Conservation (phyloP, 30 jellyfish, hydroid and myxozoan species). For the Sanderia malayensis region DNA sequence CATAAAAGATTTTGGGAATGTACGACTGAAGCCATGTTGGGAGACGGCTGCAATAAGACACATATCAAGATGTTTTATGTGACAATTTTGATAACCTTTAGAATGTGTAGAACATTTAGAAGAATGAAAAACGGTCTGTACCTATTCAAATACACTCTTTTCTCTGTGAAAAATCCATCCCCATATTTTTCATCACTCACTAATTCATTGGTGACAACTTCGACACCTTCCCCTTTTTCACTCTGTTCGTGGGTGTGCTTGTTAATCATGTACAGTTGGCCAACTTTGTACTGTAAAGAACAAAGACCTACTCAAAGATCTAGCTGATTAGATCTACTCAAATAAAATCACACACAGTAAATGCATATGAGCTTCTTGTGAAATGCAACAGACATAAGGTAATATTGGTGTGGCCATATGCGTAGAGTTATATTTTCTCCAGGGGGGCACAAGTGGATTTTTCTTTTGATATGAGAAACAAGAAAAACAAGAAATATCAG, state of each 20-base stretch:
- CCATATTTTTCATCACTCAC: slow-evolving; percentile 78
- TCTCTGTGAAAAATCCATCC: slow-evolving; percentile 90
- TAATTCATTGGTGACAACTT: slow-evolving; percentile 80
- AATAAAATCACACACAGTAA: too few relatives aligned
- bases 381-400: too few relatives aligned
- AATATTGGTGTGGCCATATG: too few relatives aligned
- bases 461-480: too few relatives aligned
- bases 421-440: too few relatives aligned
- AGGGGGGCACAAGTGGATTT: too few relatives aligned
- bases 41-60: slow-evolving; percentile 70
- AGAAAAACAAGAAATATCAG: too few relatives aligned
- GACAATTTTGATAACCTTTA: too few relatives aligned
- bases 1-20: slow-evolving; percentile 86
- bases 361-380: too few relatives aligned
- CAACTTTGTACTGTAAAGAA: slow-evolving; percentile 83
- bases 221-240: slow-evolving; percentile 99
- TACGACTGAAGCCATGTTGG: slow-evolving; percentile 95
- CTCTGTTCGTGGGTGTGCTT: slow-evolving; percentile 99
- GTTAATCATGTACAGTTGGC: slow-evolving; percentile 95
- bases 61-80: too few relatives aligned
- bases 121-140: slow-evolving; percentile 22
- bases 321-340: too few relatives aligned
- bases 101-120: too few relatives aligned
- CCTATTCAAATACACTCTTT: slow-evolving; percentile 93
- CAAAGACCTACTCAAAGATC: neutral